phyloP scores from a whole-genome alignment of 2,113 vertebrate genomes.

The Galemys pyrenaicus region DNA sequence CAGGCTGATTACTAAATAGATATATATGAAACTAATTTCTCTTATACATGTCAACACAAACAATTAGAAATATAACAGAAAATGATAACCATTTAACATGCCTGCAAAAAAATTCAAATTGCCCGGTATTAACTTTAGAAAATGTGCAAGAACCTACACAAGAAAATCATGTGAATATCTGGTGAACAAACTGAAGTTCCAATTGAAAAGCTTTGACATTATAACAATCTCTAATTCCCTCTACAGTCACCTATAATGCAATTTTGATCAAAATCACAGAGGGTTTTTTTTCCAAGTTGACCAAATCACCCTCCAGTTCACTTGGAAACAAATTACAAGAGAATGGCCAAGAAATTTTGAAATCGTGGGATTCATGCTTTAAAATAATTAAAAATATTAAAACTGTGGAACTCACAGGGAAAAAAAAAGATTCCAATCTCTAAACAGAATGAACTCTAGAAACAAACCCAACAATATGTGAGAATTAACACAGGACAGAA shows the following conservation, averaged over 20 bases:
- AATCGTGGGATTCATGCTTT: conserved; percentile 62
- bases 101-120: background rate
- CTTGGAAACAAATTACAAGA: conserved; percentile 65
- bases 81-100: background rate
- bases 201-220: background rate
- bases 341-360: conserved; percentile 72
- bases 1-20: background rate
- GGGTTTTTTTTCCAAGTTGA: conserved; percentile 39
- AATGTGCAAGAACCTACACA: background rate
- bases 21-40: background rate
- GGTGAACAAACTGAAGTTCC: background rate
- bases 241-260: background rate
- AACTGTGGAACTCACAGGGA: conserved; percentile 58
- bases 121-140: conserved; percentile 9
- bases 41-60: background rate
- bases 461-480: conserved; percentile 45
- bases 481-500: conserved; percentile 20
- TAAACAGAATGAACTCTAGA: conserved; percentile 57
- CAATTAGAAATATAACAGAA: background rate
- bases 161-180: background rate
- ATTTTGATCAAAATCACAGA: conserved; percentile 48
- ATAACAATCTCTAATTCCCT: conserved; percentile 20
- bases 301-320: conserved; percentile 68
- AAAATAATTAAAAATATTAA: conserved; percentile 78
- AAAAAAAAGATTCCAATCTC: conserved; percentile 67